Conservation (phyloP, 2,113 vertebrate genomes). For the Esox niger region DNA sequence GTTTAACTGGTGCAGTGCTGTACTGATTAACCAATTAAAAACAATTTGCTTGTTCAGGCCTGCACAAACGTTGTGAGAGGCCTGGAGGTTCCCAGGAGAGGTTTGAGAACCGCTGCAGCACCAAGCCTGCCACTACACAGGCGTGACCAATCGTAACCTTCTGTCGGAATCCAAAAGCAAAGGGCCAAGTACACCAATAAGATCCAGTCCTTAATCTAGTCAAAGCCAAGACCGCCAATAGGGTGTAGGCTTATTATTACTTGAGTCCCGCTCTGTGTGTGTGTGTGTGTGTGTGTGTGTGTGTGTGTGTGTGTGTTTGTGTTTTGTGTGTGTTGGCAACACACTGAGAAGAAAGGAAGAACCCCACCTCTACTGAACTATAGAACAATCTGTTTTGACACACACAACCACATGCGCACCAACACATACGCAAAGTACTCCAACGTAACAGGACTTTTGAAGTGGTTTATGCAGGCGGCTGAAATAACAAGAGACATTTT, state of each 20-base stretch:
- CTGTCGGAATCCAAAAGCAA: slow-evolving; percentile 20
- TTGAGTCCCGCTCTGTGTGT: neutral
- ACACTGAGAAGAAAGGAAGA: neutral
- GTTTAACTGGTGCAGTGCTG: too few species aligned
- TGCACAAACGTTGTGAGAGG: too few species aligned
- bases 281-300: neutral
- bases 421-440: too few species aligned
- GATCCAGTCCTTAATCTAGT: neutral
- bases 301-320: slow-evolving; percentile 7
- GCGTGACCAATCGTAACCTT: slow-evolving; percentile 14
- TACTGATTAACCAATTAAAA: too few species aligned
- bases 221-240: neutral
- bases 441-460: too few species aligned
- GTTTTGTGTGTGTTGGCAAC: neutral
- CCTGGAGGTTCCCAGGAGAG: too few species aligned
- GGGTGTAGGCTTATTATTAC: slow-evolving; percentile 56
- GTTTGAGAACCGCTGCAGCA: slow-evolving; percentile 9
- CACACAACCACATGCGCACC: too few species aligned
- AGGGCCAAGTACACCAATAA: slow-evolving; percentile 10
- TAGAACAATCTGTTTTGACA: slow-evolving; percentile 27
- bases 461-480: too few species aligned
- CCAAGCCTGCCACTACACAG: slow-evolving; percentile 14
- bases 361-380: too few species aligned
- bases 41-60: too few species aligned
- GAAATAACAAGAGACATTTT: too few species aligned